Evolutionary conservation across 2,113 vertebrate genomes (phyloP).

Genomic region (Platysteira castanea): DNA sequence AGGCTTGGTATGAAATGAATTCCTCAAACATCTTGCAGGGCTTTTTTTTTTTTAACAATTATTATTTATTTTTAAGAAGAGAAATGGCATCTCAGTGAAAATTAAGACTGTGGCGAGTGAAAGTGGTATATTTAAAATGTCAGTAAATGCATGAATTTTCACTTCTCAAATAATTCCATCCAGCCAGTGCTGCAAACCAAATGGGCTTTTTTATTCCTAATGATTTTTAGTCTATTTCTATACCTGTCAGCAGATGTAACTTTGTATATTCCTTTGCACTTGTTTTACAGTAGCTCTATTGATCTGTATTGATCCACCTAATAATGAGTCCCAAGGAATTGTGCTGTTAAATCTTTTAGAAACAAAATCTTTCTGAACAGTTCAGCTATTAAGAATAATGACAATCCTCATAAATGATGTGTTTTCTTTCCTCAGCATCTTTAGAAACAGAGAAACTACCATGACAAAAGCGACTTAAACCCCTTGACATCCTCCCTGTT

Average conservation of each 20-base stretch:
- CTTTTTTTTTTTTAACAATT: background rate
- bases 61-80: background rate
- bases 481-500: background rate
- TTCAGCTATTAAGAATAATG: slow-evolving; percentile 14
- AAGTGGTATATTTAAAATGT: background rate
- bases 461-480: background rate
- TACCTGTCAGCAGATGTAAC: background rate
- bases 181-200: background rate
- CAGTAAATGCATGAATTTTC: background rate
- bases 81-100: background rate
- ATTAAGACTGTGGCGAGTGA: background rate
- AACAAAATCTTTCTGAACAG: slow-evolving; percentile 38
- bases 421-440: slow-evolving; percentile 10
- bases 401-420: background rate
- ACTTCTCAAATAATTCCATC: background rate
- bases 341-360: slow-evolving; percentile 21
- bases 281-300: slow-evolving; percentile 22
- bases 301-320: slow-evolving; percentile 42
- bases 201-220: background rate
- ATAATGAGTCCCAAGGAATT: slow-evolving; percentile 11
- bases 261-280: background rate
- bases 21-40: background rate
- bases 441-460: slow-evolving; percentile 2
- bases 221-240: background rate
- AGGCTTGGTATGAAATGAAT: background rate